phyloP scores from a whole-genome alignment of 2,797 vertebrate genomes.

The Acanthis flammea region DNA sequence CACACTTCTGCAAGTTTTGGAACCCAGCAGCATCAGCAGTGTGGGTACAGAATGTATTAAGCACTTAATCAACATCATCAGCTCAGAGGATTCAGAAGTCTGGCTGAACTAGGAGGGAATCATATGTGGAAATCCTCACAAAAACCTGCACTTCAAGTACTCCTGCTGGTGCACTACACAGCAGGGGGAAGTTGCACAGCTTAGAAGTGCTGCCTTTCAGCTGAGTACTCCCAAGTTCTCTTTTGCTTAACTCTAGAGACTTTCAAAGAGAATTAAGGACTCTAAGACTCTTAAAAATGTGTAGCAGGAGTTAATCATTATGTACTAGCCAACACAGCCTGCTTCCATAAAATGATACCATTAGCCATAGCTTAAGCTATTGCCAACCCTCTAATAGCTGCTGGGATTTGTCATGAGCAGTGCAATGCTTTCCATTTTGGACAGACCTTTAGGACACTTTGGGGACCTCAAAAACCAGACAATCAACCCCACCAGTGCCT shows the following conservation, averaged over 20 bases:
- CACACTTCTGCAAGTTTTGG: not conserved
- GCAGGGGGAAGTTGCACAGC: not conserved
- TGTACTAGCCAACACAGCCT: not conserved
- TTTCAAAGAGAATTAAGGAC: not conserved
- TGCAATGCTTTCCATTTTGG: not conserved
- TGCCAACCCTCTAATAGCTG: not conserved
- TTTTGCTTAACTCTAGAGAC: not conserved
- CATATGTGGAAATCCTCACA: not conserved
- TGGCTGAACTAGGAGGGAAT: not conserved
- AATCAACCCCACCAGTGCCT: not conserved
- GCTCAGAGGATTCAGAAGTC: not conserved
- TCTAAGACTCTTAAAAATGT: not conserved
- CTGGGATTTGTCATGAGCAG: not conserved
- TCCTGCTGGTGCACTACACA: not conserved
- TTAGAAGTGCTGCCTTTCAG: not conserved
- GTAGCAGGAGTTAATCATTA: not conserved
- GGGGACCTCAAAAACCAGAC: not conserved
- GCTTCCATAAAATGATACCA: not conserved
- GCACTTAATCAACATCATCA: constrained; percentile 26
- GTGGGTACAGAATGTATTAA: not conserved
- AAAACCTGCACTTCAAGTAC: not conserved
- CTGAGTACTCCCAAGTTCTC: not conserved
- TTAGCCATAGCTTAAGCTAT: not conserved
- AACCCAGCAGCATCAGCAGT: not conserved
- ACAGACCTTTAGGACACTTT: not conserved